These are phyloP conservation scores for Meloe dianella DNA, from an alignment of 2,888 invertebrate genomes.

Conservation along the genomic window DNA sequence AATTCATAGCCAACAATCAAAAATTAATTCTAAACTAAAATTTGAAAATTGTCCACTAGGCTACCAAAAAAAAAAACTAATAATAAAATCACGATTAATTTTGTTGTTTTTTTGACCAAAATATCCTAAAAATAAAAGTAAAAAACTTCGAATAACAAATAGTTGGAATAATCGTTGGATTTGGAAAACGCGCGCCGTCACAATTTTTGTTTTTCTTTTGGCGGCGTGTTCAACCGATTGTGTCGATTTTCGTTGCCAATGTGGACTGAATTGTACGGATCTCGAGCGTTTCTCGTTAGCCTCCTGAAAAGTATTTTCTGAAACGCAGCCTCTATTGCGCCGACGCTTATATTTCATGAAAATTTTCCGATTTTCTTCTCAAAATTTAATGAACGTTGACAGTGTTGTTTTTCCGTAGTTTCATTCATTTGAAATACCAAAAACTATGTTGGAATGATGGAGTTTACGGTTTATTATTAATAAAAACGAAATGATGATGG, in stretches of 20 bases:
- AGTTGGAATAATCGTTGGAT: neutral
- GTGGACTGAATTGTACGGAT: constrained; percentile 27
- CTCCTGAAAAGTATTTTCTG: constrained; percentile 7
- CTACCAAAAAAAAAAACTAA: neutral
- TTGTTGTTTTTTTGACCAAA: too few relatives aligned
- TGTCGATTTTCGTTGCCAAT: constrained; percentile 24
- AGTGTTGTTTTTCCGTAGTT: too few relatives aligned
- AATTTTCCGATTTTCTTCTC: neutral
- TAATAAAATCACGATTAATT: too few relatives aligned
- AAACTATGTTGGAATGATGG: too few relatives aligned
- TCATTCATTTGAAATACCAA: too few relatives aligned
- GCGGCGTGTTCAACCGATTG: neutral
- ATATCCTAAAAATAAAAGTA: too few relatives aligned
- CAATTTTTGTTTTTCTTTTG: too few relatives aligned
- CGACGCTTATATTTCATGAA: neutral
- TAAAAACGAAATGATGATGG: too few relatives aligned
- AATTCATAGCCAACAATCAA: neutral
- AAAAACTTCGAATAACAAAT: too few relatives aligned
- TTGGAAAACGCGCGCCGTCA: neutral
- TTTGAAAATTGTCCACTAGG: neutral
- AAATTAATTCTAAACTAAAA: neutral
- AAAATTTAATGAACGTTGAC: too few relatives aligned
- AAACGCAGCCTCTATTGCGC: constrained; percentile 6
- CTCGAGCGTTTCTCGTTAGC: constrained; percentile 24
- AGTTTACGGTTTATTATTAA: too few relatives aligned